Conservation (phyloP, 2,113 vertebrate species). For the Sebastes schlegelii region DNA sequence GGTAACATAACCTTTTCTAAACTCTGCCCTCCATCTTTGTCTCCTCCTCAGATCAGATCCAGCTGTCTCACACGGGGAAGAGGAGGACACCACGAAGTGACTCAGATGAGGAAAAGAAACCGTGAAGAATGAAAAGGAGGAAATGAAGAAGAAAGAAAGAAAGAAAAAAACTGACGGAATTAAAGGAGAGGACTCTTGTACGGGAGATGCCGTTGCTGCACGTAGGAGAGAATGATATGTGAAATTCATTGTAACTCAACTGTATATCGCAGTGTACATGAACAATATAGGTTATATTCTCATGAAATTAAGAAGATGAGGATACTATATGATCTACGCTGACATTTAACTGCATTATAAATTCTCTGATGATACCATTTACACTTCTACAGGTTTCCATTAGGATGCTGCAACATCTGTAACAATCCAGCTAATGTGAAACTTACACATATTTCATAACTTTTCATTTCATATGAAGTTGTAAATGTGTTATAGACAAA, state of each 20-base stretch:
- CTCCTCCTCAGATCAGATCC: conserved; percentile 53
- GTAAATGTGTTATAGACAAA: conserved; percentile 12
- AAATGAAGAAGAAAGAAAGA: not conserved
- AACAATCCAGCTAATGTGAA: conserved; percentile 43
- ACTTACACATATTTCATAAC: conserved; percentile 3
- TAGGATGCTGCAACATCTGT: not conserved
- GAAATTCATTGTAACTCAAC: not conserved
- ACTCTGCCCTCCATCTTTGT: conserved; percentile 34
- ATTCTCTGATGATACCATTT: not conserved
- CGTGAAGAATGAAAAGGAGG: not conserved
- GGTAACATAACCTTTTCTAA: not conserved
- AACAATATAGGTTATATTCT: not conserved
- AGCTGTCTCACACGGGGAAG: conserved; percentile 28
- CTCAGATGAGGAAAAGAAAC: conserved; percentile 30
- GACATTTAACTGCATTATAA: conserved; percentile 14
- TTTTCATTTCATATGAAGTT: conserved; percentile 11
- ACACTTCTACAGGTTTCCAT: not conserved
- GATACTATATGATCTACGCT: not conserved
- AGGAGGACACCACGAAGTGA: conserved; percentile 3
- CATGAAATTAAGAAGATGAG: not conserved
- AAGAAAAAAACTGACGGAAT: not conserved
- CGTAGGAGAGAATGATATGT: not conserved
- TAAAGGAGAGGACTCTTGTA: not conserved
- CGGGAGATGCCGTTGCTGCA: conserved; percentile 1
- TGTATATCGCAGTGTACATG: conserved; percentile 7